Evolutionary conservation across 2,888 invertebrate species (phyloP), one percentile per base, ranked within the genome.

Genomic region (Apotomis betuletana): DNA sequence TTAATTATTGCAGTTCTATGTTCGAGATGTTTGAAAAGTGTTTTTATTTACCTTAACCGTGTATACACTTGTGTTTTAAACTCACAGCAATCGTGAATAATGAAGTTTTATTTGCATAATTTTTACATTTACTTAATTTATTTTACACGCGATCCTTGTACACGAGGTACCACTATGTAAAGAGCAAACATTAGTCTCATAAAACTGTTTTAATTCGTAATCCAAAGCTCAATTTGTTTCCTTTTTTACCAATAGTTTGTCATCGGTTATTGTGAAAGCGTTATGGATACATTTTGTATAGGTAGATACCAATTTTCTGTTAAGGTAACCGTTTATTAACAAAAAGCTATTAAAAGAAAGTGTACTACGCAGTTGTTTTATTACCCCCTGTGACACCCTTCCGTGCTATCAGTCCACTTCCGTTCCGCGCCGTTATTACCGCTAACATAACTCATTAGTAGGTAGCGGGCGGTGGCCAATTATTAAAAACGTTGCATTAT

Each of bases 271-370:
- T 81, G 68, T 54, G 61, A 68, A 44, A 61, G 27, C 46, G 55
- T 46, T 41, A 27, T 65, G 81, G 80, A 84, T 83, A 87, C 82
- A 83, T 88, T 87, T 85, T 71, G 67, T 71, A 71, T 71, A 71
- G 71, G 71, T 71, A 71, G 71, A 78, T 86, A 89, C 83, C 83
- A 83, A 82, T 83, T 83, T 87, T 87, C 78, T 83, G 82, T 87
- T 85, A 83, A 84, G 85, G 83, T 89, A 87, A 89, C 84, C 82
- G 82, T 90, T 90, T 90, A 91, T 87, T 91, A 92, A 90, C 89
- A 88, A 90, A 88, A 90, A 86, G 87, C 88, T 89, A 91, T 90
- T 91, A 90, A 91, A 91, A 85, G 75, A 81, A 85, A 84, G 80
- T 81, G 81, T 85, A 83, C 83, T 82, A 83, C 46, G 49, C 49